phyloP scores from a whole-genome alignment of 2,888 invertebrate genomes.

The Mimas tiliae region DNA sequence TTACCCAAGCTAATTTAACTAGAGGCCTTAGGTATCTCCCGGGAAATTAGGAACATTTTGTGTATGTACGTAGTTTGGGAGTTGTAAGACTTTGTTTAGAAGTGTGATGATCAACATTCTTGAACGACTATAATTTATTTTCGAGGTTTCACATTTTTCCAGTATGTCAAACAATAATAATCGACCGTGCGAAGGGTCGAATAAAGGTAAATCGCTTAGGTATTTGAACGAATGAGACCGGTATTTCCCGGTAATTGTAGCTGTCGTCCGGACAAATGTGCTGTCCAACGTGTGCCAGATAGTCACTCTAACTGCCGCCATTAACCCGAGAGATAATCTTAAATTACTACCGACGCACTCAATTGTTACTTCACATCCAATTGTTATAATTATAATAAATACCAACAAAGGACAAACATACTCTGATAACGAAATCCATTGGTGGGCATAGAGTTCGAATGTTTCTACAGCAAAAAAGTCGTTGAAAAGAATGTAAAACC shows the following conservation, averaged over 20 bases:
- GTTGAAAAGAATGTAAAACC: not conserved
- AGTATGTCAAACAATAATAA: constrained; percentile 44
- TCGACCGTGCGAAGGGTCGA: constrained; percentile 35
- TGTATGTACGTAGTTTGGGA: constrained; percentile 62
- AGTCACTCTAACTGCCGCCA: constrained; percentile 73
- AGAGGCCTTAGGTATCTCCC: constrained; percentile 63
- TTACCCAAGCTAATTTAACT: constrained; percentile 77
- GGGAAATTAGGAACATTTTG: constrained; percentile 75
- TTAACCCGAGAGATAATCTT: constrained; percentile 70
- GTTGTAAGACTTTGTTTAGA: constrained; percentile 59
- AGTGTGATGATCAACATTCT: constrained; percentile 52
- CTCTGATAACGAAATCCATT: not conserved
- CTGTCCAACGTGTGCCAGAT: constrained; percentile 70
- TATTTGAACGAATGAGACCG: constrained; percentile 66
- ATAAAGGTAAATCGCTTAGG: constrained; percentile 64
- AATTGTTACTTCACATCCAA: constrained; percentile 45
- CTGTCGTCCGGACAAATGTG: constrained; percentile 78
- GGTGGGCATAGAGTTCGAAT: not conserved
- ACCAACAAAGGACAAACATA: not conserved
- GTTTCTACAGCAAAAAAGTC: not conserved
- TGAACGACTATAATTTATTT: constrained; percentile 43
- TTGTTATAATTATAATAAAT: constrained; percentile 26
- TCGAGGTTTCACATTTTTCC: constrained; percentile 30
- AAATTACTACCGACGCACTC: constrained; percentile 59
- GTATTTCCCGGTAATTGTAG: constrained; percentile 76